These are phyloP conservation scores for Ganaspis sp. DNA, from an alignment of 1,140 invertebrate genomes.

Conservation along the genomic window DNA sequence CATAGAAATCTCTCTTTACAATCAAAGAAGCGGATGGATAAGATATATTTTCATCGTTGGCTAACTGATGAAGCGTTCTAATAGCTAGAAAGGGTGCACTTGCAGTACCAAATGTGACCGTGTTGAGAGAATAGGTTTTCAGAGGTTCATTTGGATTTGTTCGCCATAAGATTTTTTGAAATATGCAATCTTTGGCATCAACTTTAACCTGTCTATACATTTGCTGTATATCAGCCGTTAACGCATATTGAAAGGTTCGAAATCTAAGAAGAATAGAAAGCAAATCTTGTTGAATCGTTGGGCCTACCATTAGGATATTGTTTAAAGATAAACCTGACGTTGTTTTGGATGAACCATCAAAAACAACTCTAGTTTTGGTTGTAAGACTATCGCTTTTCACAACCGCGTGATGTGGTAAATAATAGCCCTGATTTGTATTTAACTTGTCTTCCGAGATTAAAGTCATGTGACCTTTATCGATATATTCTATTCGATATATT, in stretches of 20 bases:
- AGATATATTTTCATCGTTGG: constrained; percentile 35
- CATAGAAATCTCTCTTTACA: constrained; percentile 45
- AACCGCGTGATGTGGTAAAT: too few relatives aligned
- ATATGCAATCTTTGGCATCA: constrained; percentile 2
- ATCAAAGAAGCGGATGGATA: constrained; percentile 41
- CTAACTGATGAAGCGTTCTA: constrained; percentile 46
- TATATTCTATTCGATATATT: background rate
- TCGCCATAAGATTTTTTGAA: constrained; percentile 55
- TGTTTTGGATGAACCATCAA: constrained; percentile 33
- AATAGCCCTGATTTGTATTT: too few relatives aligned
- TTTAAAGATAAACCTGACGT: constrained; percentile 31
- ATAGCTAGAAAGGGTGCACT: constrained; percentile 51
- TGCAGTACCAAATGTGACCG: constrained; percentile 56
- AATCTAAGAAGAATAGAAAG: constrained; percentile 33
- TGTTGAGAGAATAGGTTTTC: constrained; percentile 40
- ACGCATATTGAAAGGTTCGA: constrained; percentile 19
- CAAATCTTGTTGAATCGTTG: constrained; percentile 21
- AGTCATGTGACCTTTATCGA: background rate
- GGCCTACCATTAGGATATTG: constrained; percentile 10
- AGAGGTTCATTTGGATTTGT: constrained; percentile 6
- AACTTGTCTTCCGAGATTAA: background rate
- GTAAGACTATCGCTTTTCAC: too few relatives aligned
- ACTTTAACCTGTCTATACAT: constrained; percentile 41
- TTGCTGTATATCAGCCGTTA: constrained; percentile 37
- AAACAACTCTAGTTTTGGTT: constrained; percentile 15